Base-by-base conservation (phyloP, 1,140 invertebrate species). In the Scaptomyza pallida region DNA sequence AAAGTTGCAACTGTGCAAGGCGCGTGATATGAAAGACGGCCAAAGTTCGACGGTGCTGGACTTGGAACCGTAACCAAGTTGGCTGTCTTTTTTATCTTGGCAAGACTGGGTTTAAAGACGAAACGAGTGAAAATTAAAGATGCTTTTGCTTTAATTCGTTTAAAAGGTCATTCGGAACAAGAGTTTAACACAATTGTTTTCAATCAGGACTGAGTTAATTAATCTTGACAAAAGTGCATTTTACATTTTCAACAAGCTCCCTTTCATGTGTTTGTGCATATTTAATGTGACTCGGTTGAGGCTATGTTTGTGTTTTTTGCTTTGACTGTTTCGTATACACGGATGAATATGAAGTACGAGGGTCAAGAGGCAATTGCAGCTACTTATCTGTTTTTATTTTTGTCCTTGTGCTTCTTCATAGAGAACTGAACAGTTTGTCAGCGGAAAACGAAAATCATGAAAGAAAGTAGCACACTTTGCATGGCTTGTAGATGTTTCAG, bases 11-110 rank as follows among this genome's bases (percentile, higher is more conserved):
- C 68, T 74, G 43, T 68, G 52, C 57, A 54, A 40, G 48, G 60
- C 56, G 57, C 72, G 80, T 75, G 81, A 85, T 86, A 86, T 85
- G 81, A 85, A 80, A 80, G 76, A 85, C 81, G 77, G 61, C 61
- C 45, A 85, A 85, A 85, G 81, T 86, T 85, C 75, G 81, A 65
- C 72, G 30, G 9, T 51, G 30, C 19, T 19, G 48, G 35, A 51
- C 26, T 62, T 41, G 45, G 21, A 57, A 4, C 64, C 65, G 47
- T 64, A 72, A 55, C 72, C 57, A 37, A 54, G 23, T 48, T 54
- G 50, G 72, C 50, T 47, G 45, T 45, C 45, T 15, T 51, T 23
- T 44, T 59, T 71, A 75, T 61, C 41, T 40, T 10, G 1, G 8
- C 19, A 2, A n/a, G 12, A 60, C 21, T 3, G 17, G 3, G 8